Base-by-base conservation (phyloP, 1,140 invertebrate genomes). In the Drosophila seguyi region DNA sequence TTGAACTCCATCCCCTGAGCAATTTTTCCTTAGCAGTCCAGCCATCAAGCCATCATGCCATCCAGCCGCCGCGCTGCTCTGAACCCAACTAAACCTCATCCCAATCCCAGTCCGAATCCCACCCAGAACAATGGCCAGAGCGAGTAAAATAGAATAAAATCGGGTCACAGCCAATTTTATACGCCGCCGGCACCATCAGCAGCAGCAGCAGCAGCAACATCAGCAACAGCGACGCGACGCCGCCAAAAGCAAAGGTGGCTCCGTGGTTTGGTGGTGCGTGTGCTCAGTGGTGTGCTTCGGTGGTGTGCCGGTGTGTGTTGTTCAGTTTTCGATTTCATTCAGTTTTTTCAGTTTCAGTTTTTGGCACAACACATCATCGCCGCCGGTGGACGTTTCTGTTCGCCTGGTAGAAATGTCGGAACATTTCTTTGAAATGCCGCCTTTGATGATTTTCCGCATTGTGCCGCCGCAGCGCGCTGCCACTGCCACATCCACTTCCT, bases 391-490 rank as follows among this genome's bases (percentile, higher is more conserved):
- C 44, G 39, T 78, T 88, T 63, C 84, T 88, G 84, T 90, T 84
- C 84, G 84, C 84, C 84, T 88, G 84, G 53, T 88, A 84, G 68
- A 52, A 71, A 84, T 81, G 84, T 88, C 84, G 84, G 84, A 90
- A 88, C 85, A 81, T 88, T 88, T 88, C 84, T 88, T 88, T 88
- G 84, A 88, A 88, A 88, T 88, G 85, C 85, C 84, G 84, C 60
- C 84, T 88, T 88, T 88, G 84, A 88, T 88, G 85, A 88, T 88
- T 88, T 88, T 84, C 84, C 84, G 84, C 81, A 76, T 42, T 63
- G 60, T 80, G 81, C 81, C 81, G 81, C 57, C 79, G 50, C 65
- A 16, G 38, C 41, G 29, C 25, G 62, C 60, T 57, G 71, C 63
- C 55, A 59, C 65, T 57, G 47, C 61, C 61, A 68, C 68, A 41